Conservation (phyloP, 2,797 vertebrate species). For the Pipistrellus pygmaeus region DNA sequence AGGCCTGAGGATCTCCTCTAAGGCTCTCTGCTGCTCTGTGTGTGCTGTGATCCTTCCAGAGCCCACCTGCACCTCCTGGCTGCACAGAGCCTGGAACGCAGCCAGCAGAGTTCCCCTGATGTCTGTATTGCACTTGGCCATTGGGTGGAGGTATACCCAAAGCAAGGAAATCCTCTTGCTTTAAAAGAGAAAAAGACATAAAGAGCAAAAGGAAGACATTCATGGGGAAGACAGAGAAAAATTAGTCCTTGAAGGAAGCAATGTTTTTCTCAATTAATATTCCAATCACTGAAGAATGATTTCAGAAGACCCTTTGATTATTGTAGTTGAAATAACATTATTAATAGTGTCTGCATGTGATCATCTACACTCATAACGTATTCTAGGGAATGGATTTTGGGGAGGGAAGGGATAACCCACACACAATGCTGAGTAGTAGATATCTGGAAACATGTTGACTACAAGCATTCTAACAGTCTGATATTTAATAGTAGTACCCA, state of each 20-base stretch:
- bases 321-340: neutral
- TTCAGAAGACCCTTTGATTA: neutral
- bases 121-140: slow-evolving; percentile 86
- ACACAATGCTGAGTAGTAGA: neutral
- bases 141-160: slow-evolving; percentile 88
- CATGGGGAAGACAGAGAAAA: slow-evolving; percentile 37
- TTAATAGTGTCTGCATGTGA: neutral
- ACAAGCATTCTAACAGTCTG: slow-evolving; percentile 23
- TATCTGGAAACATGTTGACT: neutral
- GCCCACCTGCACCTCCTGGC: slow-evolving; percentile 80
- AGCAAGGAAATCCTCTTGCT: slow-evolving; percentile 73
- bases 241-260: slow-evolving; percentile 30
- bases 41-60: slow-evolving; percentile 63
- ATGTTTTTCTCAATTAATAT: slow-evolving; percentile 49
- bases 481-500: neutral
- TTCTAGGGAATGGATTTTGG: neutral
- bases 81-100: slow-evolving; percentile 81
- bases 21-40: slow-evolving; percentile 40
- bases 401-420: neutral
- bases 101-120: slow-evolving; percentile 85
- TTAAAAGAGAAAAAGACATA: slow-evolving; percentile 49
- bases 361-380: neutral
- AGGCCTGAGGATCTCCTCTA: neutral
- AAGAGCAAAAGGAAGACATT: slow-evolving; percentile 34
- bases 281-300: neutral